phyloP scores from a whole-genome alignment of 2,113 vertebrate species.

The Phylloscopus trochiloides region DNA sequence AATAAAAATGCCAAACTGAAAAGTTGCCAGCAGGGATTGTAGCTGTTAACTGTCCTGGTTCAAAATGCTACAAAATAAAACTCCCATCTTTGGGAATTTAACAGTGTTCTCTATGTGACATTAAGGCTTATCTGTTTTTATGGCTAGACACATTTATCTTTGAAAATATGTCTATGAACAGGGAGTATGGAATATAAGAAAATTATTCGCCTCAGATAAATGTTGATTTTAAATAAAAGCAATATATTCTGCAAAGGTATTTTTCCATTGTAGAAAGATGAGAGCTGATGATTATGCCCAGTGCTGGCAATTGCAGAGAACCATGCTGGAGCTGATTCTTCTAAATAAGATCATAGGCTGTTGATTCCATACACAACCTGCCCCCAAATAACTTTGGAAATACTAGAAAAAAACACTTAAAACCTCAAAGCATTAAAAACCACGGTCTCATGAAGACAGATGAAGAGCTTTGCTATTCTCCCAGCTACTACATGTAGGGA shows the following conservation, averaged over 20 bases:
- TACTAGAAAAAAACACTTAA: neutral
- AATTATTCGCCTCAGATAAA: neutral
- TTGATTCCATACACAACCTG: neutral
- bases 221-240: neutral
- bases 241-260: neutral
- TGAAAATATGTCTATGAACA: neutral
- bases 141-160: neutral
- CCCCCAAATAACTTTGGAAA: neutral
- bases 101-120: neutral
- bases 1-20: constrained; percentile 48
- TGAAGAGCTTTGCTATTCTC: neutral
- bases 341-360: neutral
- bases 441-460: neutral
- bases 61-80: constrained; percentile 18
- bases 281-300: neutral
- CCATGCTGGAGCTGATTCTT: neutral
- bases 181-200: neutral
- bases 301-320: neutral
- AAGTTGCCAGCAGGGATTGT: neutral
- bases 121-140: neutral
- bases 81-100: neutral
- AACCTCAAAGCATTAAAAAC: neutral
- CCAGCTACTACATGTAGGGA: neutral
- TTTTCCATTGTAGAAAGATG: neutral
- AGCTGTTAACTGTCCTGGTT: neutral